Evolutionary conservation across 2,797 vertebrate genomes (phyloP).

Genomic region (Neomorphus geoffroyi): DNA sequence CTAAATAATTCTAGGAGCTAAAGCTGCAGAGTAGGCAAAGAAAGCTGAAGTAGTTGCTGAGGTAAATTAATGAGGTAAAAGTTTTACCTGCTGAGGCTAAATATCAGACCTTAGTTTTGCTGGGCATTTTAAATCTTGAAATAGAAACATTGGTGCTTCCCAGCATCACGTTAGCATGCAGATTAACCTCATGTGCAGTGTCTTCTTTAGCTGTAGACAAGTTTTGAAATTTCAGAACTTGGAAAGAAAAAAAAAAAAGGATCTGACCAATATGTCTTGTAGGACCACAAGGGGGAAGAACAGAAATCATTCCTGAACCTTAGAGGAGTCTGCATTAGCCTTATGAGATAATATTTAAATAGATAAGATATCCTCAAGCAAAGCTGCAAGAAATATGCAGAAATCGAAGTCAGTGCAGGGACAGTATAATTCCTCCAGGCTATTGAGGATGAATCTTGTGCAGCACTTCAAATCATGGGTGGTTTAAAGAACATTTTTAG

Average conservation of each 20-base stretch:
- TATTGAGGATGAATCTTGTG: background rate
- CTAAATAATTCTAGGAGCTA: background rate
- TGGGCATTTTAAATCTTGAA: background rate
- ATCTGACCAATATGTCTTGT: background rate
- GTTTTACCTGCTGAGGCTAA: background rate
- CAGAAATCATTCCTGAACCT: background rate
- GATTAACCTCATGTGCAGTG: background rate
- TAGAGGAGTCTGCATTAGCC: background rate
- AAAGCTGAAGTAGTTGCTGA: background rate
- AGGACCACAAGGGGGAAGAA: background rate
- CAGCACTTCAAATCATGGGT: background rate
- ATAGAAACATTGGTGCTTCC: background rate
- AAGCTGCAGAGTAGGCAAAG: background rate
- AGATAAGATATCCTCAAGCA: background rate
- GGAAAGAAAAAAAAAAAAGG: background rate
- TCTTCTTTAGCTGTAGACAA: background rate
- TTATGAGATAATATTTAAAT: background rate
- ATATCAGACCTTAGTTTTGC: background rate
- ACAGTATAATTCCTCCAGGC: background rate
- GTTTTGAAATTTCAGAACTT: background rate
- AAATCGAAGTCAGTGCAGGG: background rate
- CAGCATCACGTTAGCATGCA: background rate
- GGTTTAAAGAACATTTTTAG: background rate
- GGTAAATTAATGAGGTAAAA: background rate
- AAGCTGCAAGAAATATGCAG: background rate